These are phyloP conservation scores for Synodontis membranacea DNA, from an alignment of 2,113 vertebrate species.

Conservation along the genomic window DNA sequence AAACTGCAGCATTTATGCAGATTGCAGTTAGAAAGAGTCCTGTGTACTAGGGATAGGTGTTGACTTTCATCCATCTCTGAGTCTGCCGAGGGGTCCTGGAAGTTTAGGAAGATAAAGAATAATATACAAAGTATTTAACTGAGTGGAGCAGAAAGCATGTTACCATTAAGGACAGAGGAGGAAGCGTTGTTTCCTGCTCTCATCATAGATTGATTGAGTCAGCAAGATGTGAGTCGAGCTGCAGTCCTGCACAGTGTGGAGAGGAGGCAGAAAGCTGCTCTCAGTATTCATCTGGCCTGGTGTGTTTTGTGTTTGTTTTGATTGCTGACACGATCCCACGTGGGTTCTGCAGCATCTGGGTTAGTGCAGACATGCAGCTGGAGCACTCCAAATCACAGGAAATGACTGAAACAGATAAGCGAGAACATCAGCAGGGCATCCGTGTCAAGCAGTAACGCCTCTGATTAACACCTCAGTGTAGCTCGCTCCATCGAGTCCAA, in stretches of 20 bases:
- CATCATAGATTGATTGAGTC: conserved; percentile 9
- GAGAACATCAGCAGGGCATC: conserved; percentile 12
- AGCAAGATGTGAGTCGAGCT: neutral
- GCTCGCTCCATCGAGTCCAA: neutral
- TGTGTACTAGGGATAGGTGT: neutral
- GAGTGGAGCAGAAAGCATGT: neutral
- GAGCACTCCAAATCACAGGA: conserved; percentile 27
- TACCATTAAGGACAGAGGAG: neutral
- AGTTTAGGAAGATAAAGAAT: neutral
- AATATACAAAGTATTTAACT: neutral
- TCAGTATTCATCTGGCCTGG: neutral
- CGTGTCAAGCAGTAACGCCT: conserved; percentile 28
- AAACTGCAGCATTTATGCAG: neutral
- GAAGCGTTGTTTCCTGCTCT: neutral
- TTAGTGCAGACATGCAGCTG: conserved; percentile 27
- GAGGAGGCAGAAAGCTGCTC: conserved; percentile 4
- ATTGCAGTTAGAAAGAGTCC: neutral
- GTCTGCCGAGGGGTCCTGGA: neutral
- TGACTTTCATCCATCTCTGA: neutral
- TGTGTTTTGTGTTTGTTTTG: conserved; percentile 31
- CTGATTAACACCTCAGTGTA: conserved; percentile 17
- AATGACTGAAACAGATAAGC: conserved; percentile 41
- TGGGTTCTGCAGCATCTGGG: conserved; percentile 24
- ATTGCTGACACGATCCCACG: conserved; percentile 1
- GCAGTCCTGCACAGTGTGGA: neutral